Evolutionary conservation across 1,140 invertebrate species (phyloP), one percentile per base, ranked within the genome.

Genomic region (Nebria ingens): DNA sequence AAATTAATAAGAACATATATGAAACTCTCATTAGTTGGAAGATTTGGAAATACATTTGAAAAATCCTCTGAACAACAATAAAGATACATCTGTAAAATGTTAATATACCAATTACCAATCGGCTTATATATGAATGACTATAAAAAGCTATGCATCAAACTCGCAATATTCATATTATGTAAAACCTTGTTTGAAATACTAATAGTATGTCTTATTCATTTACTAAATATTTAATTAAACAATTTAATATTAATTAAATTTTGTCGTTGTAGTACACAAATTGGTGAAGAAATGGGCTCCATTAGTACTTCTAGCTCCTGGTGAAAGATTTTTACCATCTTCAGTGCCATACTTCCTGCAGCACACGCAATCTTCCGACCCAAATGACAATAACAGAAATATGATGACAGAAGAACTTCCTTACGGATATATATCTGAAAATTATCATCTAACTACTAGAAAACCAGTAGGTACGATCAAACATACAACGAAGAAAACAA

Each of bases 221-320:
- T n/a, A n/a, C n/a, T n/a, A n/a, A n/a, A n/a, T n/a, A n/a, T n/a
- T n/a, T n/a, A n/a, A n/a, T n/a, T n/a, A n/a, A n/a, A n/a, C n/a
- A n/a, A n/a, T n/a, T n/a, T n/a, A n/a, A n/a, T n/a, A n/a, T n/a
- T n/a, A n/a, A n/a, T n/a, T n/a, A n/a, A n/a, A n/a, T n/a, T n/a
- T n/a, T n/a, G n/a, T n/a, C n/a, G n/a, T n/a, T n/a, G n/a, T 63
- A 78, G 77, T 78, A 52, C 73, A 71, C 60, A 65, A 62, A 42
- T 57, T 79, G 15, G 72, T 79, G 52, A 70, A 64, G 54, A 69
- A 75, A 64, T 83, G 81, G 81, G 76, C 81, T 1, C 81, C 81
- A 2, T 65, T 83, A n/a, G 74, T 84, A 20, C 82, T 79, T 77
- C 67, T 83, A 22, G 76, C 79, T 50, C 80, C 80, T 4, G 76